Evolutionary conservation across 2,113 vertebrate genomes (phyloP), one percentile per base, ranked within the genome.

Genomic region (Lasiurus borealis): DNA sequence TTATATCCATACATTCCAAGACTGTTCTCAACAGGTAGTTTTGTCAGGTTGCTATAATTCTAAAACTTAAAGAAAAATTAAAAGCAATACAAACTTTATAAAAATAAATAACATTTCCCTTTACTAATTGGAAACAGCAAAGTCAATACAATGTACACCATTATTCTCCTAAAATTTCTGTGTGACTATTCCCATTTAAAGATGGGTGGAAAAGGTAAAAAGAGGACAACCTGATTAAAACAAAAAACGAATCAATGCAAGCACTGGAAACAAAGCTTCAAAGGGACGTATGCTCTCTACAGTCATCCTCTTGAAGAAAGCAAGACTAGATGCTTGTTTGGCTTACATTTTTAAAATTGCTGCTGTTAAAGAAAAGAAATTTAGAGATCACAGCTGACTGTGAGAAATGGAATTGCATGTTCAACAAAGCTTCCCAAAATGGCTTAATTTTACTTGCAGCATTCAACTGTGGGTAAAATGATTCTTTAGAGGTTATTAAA

Each of bases 201-300:
- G 29, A 48, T 36, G n/a, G 14, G 3, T 62, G 3, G 40, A 36
- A 93, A 73, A 87, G 44, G 8, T 59, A 57, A 50, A 62, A 95
- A 66, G 25, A 86, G 11, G 14, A 12, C 90, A 85, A 90, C 71
- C 1, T 96, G 69, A 29, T 80, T 77, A 92, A 95, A 93, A 57
- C 11, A 5, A 54, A 57, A 87, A 89, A 36, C 36, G 50, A 95
- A 36, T 72, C n/a, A 52, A 59, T 36, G 34, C 25, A 81, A 86
- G 48, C 7, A 44, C 15, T 57, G 18, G 15, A 90, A 89, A 59
- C 73, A 84, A 84, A 86, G 8, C 18, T 12, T 13, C 3, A 48
- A 68, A 54, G 12, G 50, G 18, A 69, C 0, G 0, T 48, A 18
- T 46, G 6, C 8, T 68, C 27, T 23, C 3, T 93, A 23, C 9